These are phyloP conservation scores for Zhuqinia jingwanae DNA, from an alignment of 2,888 invertebrate genomes.

Conservation along the genomic window DNA sequence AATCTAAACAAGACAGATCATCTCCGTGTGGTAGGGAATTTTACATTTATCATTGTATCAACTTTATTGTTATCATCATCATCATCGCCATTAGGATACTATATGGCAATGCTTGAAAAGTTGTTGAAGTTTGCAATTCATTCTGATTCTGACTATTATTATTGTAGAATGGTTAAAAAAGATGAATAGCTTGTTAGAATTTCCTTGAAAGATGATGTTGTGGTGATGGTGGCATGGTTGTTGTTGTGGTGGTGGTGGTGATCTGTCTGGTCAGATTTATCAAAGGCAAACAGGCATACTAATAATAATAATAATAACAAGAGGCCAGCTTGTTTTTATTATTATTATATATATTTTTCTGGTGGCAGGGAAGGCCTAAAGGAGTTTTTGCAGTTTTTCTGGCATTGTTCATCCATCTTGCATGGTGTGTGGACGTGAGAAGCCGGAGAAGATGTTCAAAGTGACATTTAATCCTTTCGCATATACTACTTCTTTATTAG, in stretches of 20 bases:
- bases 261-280: constrained; percentile 6
- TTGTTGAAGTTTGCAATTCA: constrained; percentile 22
- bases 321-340: not conserved
- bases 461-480: not conserved
- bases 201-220: not conserved
- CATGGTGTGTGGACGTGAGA: constrained; percentile 2
- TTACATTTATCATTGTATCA: not conserved
- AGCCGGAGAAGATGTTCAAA: not conserved
- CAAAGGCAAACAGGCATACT: too few relatives aligned
- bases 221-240: not conserved
- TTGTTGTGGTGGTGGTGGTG: not conserved
- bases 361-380: too few relatives aligned
- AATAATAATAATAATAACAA: too few relatives aligned
- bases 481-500: too few relatives aligned
- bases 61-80: not conserved
- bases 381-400: not conserved
- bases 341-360: too few relatives aligned
- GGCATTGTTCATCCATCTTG: constrained; percentile 19
- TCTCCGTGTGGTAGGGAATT: not conserved
- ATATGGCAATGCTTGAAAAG: constrained; percentile 10
- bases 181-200: not conserved
- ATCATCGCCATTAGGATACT: not conserved
- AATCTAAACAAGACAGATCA: constrained; percentile 38
- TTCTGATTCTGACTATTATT: not conserved
- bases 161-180: not conserved